Conservation (phyloP, 2,797 vertebrate genomes). For the Xyrichtys novacula region DNA sequence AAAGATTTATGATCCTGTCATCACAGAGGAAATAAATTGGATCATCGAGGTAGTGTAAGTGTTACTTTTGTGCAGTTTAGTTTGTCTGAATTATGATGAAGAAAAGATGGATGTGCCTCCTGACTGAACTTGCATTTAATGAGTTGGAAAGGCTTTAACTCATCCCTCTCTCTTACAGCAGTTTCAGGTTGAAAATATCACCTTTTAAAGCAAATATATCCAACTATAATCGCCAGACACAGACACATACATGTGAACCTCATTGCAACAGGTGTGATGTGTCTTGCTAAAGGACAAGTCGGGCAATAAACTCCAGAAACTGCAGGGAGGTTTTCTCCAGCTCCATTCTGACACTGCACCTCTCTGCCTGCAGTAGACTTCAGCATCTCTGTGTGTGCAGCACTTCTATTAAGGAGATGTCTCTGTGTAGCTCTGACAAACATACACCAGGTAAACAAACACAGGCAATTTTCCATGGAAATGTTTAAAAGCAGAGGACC, state of each 20-base stretch:
- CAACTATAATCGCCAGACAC: too few species aligned
- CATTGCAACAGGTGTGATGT: constrained; percentile 3
- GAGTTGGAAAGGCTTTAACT: too few species aligned
- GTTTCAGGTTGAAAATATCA: too few species aligned
- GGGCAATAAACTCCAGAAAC: constrained; percentile 18
- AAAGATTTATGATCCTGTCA: too few species aligned
- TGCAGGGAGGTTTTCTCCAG: constrained; percentile 6
- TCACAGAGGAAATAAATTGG: too few species aligned
- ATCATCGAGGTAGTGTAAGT: too few species aligned
- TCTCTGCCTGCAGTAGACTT: background rate
- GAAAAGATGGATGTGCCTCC: too few species aligned
- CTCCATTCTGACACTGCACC: background rate
- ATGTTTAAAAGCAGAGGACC: constrained; percentile 35
- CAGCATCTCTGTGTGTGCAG: background rate
- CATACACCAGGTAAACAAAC: background rate
- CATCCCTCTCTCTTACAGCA: too few species aligned
- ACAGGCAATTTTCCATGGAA: constrained; percentile 7
- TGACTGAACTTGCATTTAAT: too few species aligned
- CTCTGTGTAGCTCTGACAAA: background rate
- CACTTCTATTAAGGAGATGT: constrained; percentile 15
- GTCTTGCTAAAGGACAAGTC: constrained; percentile 31
- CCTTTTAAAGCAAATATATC: too few species aligned
- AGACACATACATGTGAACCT: background rate
- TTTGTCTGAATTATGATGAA: too few species aligned
- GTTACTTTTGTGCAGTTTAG: too few species aligned